Evolutionary conservation across 2,113 vertebrate species (phyloP).

Genomic region (Aspiorhynchus laticeps): DNA sequence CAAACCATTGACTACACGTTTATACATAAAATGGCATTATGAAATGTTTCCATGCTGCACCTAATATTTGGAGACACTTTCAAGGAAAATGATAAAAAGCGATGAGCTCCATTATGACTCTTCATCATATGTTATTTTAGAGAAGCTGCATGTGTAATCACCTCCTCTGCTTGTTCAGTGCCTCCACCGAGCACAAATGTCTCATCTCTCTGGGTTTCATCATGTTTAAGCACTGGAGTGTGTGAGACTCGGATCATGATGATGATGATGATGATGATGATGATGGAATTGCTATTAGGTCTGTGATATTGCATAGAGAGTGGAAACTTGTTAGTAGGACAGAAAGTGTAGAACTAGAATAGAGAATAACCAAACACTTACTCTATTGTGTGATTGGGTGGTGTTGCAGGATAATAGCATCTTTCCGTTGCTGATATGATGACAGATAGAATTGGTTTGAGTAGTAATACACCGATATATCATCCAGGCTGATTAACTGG

Average conservation of each 20-base stretch:
- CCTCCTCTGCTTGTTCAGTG: slow-evolving; percentile 11
- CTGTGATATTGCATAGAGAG: neutral
- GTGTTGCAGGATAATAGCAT: neutral
- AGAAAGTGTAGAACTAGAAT: neutral
- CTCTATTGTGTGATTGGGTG: neutral
- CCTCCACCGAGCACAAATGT: neutral
- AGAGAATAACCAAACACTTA: neutral
- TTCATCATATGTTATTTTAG: slow-evolving; percentile 14
- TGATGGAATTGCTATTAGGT: slow-evolving; percentile 24
- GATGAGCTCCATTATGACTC: slow-evolving; percentile 13
- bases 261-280: slow-evolving; percentile 14
- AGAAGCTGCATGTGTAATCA: slow-evolving; percentile 19
- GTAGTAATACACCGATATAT: neutral
- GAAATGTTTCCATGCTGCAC: neutral
- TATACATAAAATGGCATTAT: neutral
- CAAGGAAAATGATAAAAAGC: slow-evolving; percentile 1
- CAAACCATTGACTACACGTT: neutral
- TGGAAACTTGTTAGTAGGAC: neutral
- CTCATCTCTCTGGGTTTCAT: slow-evolving; percentile 19
- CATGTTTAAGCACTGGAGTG: slow-evolving; percentile 19
- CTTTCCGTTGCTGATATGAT: neutral
- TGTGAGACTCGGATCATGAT: slow-evolving; percentile 14
- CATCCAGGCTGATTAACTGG: neutral
- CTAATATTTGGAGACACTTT: neutral
- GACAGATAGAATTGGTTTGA: neutral